These are phyloP conservation scores for Hoplodrina ambigua DNA, from an alignment of 2,888 invertebrate genomes.

Conservation along the genomic window DNA sequence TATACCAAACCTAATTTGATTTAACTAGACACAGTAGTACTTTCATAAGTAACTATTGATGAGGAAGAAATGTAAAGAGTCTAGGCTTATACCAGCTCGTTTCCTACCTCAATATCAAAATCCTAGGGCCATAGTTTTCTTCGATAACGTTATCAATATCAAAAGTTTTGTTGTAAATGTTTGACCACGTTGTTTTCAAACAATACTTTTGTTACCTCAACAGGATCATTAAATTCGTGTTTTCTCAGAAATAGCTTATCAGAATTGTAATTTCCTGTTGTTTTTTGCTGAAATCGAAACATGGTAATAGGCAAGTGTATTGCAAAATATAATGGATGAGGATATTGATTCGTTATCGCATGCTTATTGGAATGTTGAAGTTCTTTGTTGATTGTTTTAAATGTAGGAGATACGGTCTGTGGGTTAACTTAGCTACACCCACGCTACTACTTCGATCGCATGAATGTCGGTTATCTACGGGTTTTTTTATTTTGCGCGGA, in stretches of 20 bases:
- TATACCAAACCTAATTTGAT: no score
- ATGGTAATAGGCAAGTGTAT: not conserved
- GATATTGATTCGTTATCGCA: not conserved
- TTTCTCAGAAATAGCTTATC: conserved; percentile 37
- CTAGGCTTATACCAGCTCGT: not conserved
- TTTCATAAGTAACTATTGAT: no score
- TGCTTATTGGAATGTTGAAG: not conserved
- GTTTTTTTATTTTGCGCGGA: no score
- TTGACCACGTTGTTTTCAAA: conserved; percentile 11
- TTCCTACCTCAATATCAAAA: not conserved
- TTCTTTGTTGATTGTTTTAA: not conserved
- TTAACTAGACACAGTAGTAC: no score
- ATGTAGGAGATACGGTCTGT: not conserved
- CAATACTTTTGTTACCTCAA: conserved; percentile 28
- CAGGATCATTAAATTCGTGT: conserved; percentile 34
- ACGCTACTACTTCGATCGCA: no score
- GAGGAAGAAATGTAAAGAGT: no score
- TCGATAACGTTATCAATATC: not conserved
- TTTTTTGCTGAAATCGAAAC: conserved; percentile 7
- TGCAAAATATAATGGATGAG: conserved; percentile 1
- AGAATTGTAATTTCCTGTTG: conserved; percentile 38
- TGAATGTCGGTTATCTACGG: no score
- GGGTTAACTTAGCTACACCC: no score
- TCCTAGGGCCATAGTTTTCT: not conserved
- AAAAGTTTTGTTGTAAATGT: not conserved